These are phyloP conservation scores for Furnarius figulus DNA, from an alignment of 2,113 vertebrate genomes.

Conservation along the genomic window DNA sequence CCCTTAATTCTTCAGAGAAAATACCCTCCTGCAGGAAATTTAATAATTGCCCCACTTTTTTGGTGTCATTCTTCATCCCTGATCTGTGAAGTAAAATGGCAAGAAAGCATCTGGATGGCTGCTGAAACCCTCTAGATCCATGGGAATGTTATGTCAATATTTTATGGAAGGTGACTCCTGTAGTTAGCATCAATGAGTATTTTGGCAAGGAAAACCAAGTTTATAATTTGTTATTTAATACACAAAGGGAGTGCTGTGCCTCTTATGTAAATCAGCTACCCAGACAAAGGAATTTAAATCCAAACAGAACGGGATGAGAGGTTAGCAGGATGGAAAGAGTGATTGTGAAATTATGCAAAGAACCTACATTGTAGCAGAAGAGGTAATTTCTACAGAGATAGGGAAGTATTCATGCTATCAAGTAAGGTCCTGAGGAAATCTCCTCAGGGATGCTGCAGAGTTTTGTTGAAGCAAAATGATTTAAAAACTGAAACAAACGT, in stretches of 20 bases:
- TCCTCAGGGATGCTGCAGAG: neutral
- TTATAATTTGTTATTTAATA: constrained; percentile 29
- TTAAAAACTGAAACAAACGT: constrained; percentile 22
- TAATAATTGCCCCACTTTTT: neutral
- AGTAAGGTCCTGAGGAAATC: constrained; percentile 7
- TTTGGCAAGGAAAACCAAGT: neutral
- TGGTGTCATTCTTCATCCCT: neutral
- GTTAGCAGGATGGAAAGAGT: constrained; percentile 30
- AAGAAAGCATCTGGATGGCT: neutral
- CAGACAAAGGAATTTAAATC: constrained; percentile 21
- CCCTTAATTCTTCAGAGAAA: neutral
- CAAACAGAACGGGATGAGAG: constrained; percentile 11
- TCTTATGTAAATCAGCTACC: constrained; percentile 29
- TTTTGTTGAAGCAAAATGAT: constrained; percentile 10
- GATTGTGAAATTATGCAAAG: constrained; percentile 36
- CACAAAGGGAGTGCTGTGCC: neutral
- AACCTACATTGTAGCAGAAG: neutral
- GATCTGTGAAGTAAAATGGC: neutral
- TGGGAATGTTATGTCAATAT: neutral
- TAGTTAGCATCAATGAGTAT: neutral
- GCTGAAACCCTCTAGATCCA: neutral
- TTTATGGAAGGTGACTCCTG: neutral
- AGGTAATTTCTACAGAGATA: constrained; percentile 26
- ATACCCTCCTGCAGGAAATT: neutral
- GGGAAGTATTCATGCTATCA: neutral